Evolutionary conservation across 2,888 invertebrate genomes (phyloP).

Genomic region (Meiosimyza decipiens): DNA sequence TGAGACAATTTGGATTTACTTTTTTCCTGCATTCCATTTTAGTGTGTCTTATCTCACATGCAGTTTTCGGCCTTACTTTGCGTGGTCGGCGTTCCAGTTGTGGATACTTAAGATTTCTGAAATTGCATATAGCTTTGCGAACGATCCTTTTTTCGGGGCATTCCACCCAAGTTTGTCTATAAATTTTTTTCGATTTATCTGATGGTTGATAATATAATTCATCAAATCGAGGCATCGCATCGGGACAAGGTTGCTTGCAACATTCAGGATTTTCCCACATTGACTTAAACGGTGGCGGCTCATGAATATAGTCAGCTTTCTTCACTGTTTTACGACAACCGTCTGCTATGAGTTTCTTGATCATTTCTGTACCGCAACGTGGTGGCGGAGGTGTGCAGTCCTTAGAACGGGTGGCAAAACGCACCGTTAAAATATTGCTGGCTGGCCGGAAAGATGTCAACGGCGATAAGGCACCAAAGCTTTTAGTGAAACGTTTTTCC

Average conservation of each 20-base stretch:
- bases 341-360: background rate
- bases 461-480: background rate
- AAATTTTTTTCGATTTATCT: constrained; percentile 56
- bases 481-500: background rate
- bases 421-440: too few species aligned
- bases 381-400: background rate
- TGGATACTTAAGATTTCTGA: constrained; percentile 41
- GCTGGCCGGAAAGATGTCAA: too few species aligned
- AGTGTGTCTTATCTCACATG: background rate
- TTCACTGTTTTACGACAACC: too few species aligned
- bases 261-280: constrained; percentile 56
- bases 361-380: background rate
- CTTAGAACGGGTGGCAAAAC: background rate
- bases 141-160: constrained; percentile 55
- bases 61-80: constrained; percentile 20
- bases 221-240: constrained; percentile 54
- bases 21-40: constrained; percentile 17
- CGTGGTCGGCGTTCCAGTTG: constrained; percentile 39
- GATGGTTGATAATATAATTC: constrained; percentile 57
- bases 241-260: constrained; percentile 45
- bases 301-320: too few species aligned
- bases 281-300: constrained; percentile 38
- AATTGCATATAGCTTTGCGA: constrained; percentile 52
- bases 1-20: constrained; percentile 41
- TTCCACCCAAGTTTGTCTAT: constrained; percentile 62